phyloP scores from a whole-genome alignment of 2,797 vertebrate species.

The Tapera naevia region DNA sequence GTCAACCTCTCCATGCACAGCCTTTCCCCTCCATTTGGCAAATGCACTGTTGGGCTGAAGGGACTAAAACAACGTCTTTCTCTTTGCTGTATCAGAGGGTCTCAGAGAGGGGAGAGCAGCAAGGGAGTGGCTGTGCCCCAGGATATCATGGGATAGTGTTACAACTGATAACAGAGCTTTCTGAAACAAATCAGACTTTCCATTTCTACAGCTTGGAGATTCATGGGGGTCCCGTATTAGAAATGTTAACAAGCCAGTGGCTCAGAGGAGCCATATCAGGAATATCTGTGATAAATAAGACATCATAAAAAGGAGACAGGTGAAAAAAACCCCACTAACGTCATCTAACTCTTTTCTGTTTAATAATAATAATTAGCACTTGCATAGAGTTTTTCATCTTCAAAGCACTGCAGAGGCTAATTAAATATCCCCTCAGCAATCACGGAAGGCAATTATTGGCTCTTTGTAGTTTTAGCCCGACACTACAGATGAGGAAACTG shows the following conservation, averaged over 20 bases:
- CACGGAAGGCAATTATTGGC: slow-evolving; percentile 27
- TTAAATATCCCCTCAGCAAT: slow-evolving; percentile 56
- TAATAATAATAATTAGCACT: slow-evolving; percentile 72
- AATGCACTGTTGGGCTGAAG: background rate
- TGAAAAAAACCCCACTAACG: background rate
- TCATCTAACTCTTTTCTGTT: slow-evolving; percentile 37
- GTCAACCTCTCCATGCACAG: background rate
- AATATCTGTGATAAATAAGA: slow-evolving; percentile 57
- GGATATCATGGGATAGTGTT: background rate
- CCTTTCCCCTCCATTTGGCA: background rate
- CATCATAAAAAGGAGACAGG: slow-evolving; percentile 34
- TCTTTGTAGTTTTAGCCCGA: slow-evolving; percentile 43
- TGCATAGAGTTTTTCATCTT: slow-evolving; percentile 62
- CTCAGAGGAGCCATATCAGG: background rate
- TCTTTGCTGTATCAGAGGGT: background rate
- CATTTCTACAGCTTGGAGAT: background rate
- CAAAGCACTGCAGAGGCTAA: slow-evolving; percentile 64
- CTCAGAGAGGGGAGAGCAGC: background rate
- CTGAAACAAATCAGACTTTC: background rate
- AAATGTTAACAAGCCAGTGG: background rate
- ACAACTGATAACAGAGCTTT: background rate
- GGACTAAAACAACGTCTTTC: background rate
- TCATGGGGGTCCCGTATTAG: background rate
- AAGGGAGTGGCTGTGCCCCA: background rate
- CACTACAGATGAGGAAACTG: slow-evolving; percentile 28